These are phyloP conservation scores for Cynopterus sphinx DNA, from an alignment of 2,797 vertebrate species.

Conservation along the genomic window DNA sequence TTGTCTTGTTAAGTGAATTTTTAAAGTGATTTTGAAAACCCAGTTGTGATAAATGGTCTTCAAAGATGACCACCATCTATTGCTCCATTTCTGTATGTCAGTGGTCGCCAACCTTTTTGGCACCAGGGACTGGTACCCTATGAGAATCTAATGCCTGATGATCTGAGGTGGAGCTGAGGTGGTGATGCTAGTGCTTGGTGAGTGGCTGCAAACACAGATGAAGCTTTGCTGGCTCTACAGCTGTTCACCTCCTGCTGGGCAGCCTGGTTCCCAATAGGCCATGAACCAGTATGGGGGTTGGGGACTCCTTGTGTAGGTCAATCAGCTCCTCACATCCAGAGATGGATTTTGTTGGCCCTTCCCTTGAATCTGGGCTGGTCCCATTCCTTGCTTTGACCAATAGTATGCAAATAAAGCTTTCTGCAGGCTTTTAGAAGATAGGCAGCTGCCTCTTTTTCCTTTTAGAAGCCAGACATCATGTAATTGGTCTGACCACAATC, in stretches of 20 bases:
- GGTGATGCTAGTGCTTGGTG: too few relatives aligned
- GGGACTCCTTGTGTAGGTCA: too few relatives aligned
- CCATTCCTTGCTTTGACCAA: not conserved
- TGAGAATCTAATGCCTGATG: too few relatives aligned
- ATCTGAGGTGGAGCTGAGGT: too few relatives aligned
- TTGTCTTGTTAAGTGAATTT: not conserved
- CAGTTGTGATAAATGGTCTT: not conserved
- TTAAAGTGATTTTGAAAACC: not conserved
- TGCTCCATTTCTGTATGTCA: not conserved
- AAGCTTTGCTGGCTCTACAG: too few relatives aligned
- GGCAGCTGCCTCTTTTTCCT: not conserved
- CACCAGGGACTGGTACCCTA: too few relatives aligned
- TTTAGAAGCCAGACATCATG: not conserved
- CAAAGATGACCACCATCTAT: not conserved
- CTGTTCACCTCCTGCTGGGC: too few relatives aligned
- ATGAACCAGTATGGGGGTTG: too few relatives aligned
- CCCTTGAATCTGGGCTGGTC: not conserved
- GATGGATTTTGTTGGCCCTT: not conserved
- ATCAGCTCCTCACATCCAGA: not conserved
- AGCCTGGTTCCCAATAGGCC: too few relatives aligned
- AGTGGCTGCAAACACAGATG: too few relatives aligned
- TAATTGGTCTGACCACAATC: not conserved
- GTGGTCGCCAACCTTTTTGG: too few relatives aligned
- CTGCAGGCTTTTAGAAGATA: not conserved
- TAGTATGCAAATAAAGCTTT: fast-evolving